Evolutionary conservation across 2,797 vertebrate species (phyloP).

Genomic region (Argya squamiceps): DNA sequence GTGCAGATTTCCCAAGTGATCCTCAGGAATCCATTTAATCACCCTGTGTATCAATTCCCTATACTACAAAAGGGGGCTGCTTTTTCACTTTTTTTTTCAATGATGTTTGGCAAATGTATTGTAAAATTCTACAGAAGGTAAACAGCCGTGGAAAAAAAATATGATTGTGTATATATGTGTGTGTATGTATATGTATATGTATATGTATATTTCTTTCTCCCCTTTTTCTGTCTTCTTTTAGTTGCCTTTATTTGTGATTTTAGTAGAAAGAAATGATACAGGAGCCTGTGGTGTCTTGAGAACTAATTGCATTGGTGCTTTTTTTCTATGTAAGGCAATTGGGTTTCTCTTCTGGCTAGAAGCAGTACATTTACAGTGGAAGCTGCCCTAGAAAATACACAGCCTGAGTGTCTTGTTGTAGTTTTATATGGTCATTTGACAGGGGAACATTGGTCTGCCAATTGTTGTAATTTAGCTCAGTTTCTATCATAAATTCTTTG

Average conservation of each 20-base stretch:
- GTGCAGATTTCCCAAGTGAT: not conserved
- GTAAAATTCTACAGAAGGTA: not conserved
- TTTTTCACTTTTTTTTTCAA: not conserved
- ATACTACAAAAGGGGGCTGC: not conserved
- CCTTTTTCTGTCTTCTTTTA: not conserved
- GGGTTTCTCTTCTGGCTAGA: not conserved
- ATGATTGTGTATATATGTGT: not conserved
- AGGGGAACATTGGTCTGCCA: not conserved
- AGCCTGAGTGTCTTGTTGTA: not conserved
- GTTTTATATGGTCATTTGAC: not conserved
- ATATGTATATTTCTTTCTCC: not conserved
- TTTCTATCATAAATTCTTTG: not conserved
- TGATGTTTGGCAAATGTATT: not conserved
- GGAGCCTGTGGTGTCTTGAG: not conserved
- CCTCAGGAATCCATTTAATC: not conserved
- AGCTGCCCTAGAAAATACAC: not conserved
- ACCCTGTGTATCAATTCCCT: not conserved
- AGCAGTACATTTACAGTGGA: not conserved
- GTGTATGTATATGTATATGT: no score
- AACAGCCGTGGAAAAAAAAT: not conserved
- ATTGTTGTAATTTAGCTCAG: not conserved
- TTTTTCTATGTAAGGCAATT: not conserved
- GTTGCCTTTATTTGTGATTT: not conserved
- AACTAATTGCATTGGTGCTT: not conserved
- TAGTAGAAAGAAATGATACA: not conserved